Base-by-base conservation (phyloP, 2,113 vertebrate genomes). In the Corvus hawaiiensis region DNA sequence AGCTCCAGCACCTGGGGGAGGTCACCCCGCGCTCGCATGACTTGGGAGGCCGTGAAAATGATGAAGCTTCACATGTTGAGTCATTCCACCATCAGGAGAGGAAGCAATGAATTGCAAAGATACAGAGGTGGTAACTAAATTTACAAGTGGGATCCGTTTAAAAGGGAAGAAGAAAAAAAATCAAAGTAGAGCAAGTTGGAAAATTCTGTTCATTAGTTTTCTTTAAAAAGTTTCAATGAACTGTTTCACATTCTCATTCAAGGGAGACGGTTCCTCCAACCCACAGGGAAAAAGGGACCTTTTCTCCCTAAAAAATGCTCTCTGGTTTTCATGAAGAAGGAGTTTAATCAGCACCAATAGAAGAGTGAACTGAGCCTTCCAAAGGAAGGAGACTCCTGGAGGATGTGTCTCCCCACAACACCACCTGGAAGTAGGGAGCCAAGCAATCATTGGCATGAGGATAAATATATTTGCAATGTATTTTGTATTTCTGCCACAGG, bases 121-220 rank as follows among this genome's bases (percentile, higher is more conserved):
- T 96, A 95, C 87, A 96, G 94, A 97, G 95, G 95, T 96, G 97
- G 96, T 97, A 97, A 97, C 95, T 86, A 90, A 97, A 97, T 97
- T 95, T 95, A 92, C 94, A 87, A 96, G 90, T 74, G 89, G 94
- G 94, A 97, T 94, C 96, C 76, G 41, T 96, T 97, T 80, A 51
- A 94, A 96, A 86, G 74, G 58, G 37, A 93, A 56, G 62, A 94
- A 44, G n/a, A 44, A 69, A 79, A 88, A 97, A 78, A 91, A 95
- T 96, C 97, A 91, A 96, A 88, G 93, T 94, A 61, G 95, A 97
- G 94, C 96, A 85, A 97, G 96, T 95, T 96, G 96, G 91, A 97
- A 97, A 96, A 95, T 94, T 87, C 96, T 96, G 88, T 88, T 96
- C 95, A 92, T 90, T 92, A 96, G 85, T 93, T 88, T 77, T 83